Evolutionary conservation across 2,888 invertebrate species (phyloP).

Genomic region (Apodemia mormo): DNA sequence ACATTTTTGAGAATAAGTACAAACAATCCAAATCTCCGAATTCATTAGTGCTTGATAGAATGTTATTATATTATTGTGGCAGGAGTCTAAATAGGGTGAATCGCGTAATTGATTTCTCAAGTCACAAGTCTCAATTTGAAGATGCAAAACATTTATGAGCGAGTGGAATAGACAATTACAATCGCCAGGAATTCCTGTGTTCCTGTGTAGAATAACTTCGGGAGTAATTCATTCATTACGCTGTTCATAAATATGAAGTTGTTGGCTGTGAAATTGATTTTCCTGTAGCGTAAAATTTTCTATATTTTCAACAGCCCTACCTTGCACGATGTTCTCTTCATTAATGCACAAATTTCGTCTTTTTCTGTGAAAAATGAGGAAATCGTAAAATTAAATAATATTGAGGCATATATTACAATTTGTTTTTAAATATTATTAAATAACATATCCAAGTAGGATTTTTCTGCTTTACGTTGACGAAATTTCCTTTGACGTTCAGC

Average conservation of each 20-base stretch:
- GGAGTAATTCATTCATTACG: constrained; percentile 43
- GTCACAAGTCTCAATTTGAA: constrained; percentile 46
- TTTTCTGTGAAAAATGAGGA: constrained; percentile 44
- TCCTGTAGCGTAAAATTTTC: constrained; percentile 37
- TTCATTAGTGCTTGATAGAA: constrained; percentile 45
- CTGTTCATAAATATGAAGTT: constrained; percentile 39
- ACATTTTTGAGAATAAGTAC: constrained; percentile 47
- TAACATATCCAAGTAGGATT: constrained; percentile 43
- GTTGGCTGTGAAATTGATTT: constrained; percentile 38
- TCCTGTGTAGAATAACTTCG: constrained; percentile 45
- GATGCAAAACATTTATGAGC: constrained; percentile 44
- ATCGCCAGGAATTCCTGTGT: constrained; percentile 43
- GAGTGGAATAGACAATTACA: constrained; percentile 44
- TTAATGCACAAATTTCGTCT: constrained; percentile 42
- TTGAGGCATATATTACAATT: constrained; percentile 41
- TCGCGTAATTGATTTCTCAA: constrained; percentile 44
- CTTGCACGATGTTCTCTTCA: constrained; percentile 42
- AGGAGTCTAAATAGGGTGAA: constrained; percentile 49
- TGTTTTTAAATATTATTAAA: constrained; percentile 45
- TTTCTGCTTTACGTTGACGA: constrained; percentile 45
- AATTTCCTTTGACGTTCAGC: constrained; percentile 46
- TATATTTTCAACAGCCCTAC: constrained; percentile 40
- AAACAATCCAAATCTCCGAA: constrained; percentile 46
- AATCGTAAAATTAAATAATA: constrained; percentile 41
- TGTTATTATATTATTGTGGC: constrained; percentile 49